A percentile compares a stretch with the other conserved stretches of the same genome.
These are phyloP conservation scores for Sitobion miscanthi DNA, from an alignment of 1,140 invertebrate genomes.

Conservation along the genomic window DNA sequence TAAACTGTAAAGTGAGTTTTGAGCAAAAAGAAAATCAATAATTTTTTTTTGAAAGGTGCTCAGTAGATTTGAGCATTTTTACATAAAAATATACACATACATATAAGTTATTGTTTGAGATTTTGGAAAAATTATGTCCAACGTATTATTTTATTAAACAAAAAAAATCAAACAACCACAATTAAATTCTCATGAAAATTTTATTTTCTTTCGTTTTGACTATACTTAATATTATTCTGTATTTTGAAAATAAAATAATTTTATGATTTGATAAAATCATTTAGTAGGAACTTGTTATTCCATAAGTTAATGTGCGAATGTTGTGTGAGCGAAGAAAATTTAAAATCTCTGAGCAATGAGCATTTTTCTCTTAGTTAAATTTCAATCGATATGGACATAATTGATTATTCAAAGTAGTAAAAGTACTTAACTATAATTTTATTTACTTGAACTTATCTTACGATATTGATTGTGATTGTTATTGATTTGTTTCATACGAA, in stretches of 20 bases:
- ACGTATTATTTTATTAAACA: not conserved
- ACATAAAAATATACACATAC: not conserved
- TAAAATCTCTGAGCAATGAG: not conserved
- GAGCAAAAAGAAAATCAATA: not conserved
- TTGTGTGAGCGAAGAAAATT: not conserved
- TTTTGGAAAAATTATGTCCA: not conserved
- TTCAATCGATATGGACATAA: not conserved
- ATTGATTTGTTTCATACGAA: not conserved
- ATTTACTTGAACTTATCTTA: not conserved
- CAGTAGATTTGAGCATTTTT: not conserved
- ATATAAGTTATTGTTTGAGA: not conserved
- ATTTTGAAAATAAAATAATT: not conserved
- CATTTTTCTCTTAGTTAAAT: not conserved
- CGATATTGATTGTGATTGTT: not conserved
- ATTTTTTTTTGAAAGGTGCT: not conserved
- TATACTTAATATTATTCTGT: not conserved
- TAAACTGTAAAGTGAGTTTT: not conserved
- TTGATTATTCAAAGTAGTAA: not conserved
- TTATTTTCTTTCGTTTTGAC: not conserved
- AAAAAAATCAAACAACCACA: not conserved
- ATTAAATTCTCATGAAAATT: not conserved
- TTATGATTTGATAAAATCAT: not conserved
- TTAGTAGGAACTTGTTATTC: not conserved
- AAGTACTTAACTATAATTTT: not conserved
- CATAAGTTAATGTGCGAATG: not conserved